Evolutionary conservation across 2,797 vertebrate species (phyloP).

Genomic region (Labroides dimidiatus): DNA sequence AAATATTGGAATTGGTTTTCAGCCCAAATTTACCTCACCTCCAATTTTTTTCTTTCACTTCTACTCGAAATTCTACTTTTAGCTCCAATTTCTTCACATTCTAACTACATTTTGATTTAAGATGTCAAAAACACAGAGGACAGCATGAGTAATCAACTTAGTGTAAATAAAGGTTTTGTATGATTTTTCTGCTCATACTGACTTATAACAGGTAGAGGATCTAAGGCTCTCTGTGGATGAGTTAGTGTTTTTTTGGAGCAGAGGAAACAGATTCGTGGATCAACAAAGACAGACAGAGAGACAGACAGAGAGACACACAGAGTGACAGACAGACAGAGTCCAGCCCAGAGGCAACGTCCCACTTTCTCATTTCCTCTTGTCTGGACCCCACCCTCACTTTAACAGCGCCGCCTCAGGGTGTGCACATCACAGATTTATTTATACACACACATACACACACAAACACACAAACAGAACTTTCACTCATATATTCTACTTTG

Average conservation of each 20-base stretch:
- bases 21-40: too few relatives aligned
- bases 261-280: background rate
- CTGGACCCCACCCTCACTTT: conserved; percentile 31
- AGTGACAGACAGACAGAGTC: background rate
- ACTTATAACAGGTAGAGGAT: background rate
- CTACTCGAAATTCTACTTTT: too few relatives aligned
- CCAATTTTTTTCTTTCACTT: too few relatives aligned
- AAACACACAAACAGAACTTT: background rate
- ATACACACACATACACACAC: background rate
- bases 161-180: background rate
- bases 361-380: conserved; percentile 59
- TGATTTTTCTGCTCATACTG: background rate
- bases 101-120: too few relatives aligned
- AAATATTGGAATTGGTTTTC: too few relatives aligned
- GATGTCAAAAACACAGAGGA: background rate
- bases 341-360: conserved; percentile 27
- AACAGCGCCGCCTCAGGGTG: conserved; percentile 24
- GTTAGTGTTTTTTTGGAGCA: too few relatives aligned
- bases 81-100: too few relatives aligned
- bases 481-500: too few relatives aligned
- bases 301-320: background rate
- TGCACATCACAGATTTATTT: background rate
- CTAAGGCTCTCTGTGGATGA: background rate
- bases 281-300: background rate
- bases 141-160: background rate